phyloP scores from a whole-genome alignment of 2,888 invertebrate genomes.

The Aleiodes testaceus region DNA sequence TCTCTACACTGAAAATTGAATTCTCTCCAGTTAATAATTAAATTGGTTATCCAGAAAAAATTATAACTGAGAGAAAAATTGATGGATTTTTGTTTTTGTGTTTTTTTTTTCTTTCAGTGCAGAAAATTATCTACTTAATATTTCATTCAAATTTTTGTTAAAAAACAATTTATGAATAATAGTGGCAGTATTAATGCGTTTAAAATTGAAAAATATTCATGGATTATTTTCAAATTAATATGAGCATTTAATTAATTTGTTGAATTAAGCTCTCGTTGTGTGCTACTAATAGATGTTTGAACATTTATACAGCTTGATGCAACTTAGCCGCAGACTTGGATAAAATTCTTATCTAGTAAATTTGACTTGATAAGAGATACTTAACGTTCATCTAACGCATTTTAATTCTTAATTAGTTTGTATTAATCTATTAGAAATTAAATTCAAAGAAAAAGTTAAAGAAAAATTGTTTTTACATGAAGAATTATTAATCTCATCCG shows the following conservation, averaged over 20 bases:
- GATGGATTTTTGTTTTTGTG: too few relatives aligned
- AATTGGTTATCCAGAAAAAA: too few relatives aligned
- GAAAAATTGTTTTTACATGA: conserved; percentile 24
- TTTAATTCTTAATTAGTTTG: conserved; percentile 11
- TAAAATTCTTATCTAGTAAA: conserved; percentile 42
- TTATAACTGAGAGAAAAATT: too few relatives aligned
- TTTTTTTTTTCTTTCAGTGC: too few relatives aligned
- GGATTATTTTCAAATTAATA: too few relatives aligned
- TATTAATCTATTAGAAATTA: too few relatives aligned
- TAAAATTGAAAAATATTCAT: conserved; percentile 22
- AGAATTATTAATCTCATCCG: conserved; percentile 39
- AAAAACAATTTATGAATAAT: conserved; percentile 2
- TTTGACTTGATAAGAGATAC: conserved; percentile 28
- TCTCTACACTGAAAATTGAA: neutral
- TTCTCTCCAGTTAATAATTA: neutral
- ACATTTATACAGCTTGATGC: conserved; percentile 50
- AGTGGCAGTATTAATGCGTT: conserved; percentile 49
- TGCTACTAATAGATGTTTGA: conserved; percentile 50
- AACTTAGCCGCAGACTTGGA: conserved; percentile 41
- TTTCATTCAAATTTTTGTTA: neutral
- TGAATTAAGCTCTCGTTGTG: conserved; percentile 53
- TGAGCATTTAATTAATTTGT: conserved; percentile 8
- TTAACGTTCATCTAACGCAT: conserved; percentile 12
- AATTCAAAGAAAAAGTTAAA: neutral
- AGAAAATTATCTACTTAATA: neutral